phyloP scores from a whole-genome alignment of 2,113 vertebrate species.

The Nyctibius bracteatus region DNA sequence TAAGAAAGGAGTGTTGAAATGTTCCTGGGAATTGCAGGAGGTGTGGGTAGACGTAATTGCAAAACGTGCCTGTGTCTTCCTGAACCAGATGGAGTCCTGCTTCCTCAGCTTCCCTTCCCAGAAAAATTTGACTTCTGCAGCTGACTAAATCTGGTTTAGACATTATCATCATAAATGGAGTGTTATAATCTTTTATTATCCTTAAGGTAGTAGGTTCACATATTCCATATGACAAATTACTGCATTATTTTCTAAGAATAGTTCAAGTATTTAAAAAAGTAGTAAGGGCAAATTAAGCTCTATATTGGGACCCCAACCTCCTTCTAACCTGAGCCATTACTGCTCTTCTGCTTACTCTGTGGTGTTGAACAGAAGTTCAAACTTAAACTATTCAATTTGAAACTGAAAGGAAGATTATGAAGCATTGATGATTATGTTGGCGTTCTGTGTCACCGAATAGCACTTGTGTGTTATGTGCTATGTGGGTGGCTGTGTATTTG shows the following conservation, averaged over 20 bases:
- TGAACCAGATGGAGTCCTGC: background rate
- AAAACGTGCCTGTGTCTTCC: background rate
- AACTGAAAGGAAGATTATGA: constrained; percentile 4
- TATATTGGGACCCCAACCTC: background rate
- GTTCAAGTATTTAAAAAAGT: background rate
- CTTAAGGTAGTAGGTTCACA: background rate
- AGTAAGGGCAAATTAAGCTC: background rate
- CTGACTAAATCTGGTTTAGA: background rate
- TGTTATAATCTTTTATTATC: background rate
- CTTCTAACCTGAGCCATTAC: background rate
- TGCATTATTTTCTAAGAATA: background rate
- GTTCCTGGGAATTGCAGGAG: background rate
- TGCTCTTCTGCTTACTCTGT: background rate
- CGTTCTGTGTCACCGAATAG: constrained; percentile 21
- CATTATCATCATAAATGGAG: background rate
- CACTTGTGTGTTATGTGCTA: background rate
- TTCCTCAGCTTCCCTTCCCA: background rate
- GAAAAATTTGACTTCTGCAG: background rate
- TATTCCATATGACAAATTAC: background rate
- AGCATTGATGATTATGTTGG: background rate
- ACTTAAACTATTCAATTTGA: constrained; percentile 4
- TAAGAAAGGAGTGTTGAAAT: background rate
- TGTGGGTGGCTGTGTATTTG: constrained; percentile 50
- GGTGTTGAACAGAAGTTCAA: background rate
- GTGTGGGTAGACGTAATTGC: background rate